Conservation (phyloP, 2,888 invertebrate genomes). For the Lissocephala sabroskyi region DNA sequence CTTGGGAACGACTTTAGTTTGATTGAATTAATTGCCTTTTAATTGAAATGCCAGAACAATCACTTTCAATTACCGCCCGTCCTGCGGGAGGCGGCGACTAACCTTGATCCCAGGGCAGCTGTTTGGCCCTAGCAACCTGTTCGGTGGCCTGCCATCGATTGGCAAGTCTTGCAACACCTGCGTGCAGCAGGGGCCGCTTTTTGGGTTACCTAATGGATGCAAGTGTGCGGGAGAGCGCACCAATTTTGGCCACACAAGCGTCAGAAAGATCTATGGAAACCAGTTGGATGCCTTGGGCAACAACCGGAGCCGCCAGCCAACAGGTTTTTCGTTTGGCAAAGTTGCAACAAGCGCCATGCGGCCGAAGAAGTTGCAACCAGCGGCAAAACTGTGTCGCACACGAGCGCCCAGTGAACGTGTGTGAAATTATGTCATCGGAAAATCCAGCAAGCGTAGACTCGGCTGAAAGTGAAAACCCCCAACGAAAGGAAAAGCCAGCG, state of each 20-base stretch:
- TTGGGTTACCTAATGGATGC: constrained; percentile 40
- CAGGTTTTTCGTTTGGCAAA: constrained; percentile 50
- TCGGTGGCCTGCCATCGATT: too few relatives aligned
- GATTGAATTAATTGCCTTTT: too few relatives aligned
- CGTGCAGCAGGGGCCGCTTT: not conserved
- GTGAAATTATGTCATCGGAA: constrained; percentile 63
- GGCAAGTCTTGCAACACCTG: not conserved
- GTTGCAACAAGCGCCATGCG: constrained; percentile 29
- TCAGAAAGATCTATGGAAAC: constrained; percentile 27
- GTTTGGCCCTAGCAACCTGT: too few relatives aligned
- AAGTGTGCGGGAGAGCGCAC: constrained; percentile 25
- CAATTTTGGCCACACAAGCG: constrained; percentile 10
- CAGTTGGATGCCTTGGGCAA: constrained; percentile 26
- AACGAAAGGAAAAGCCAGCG: constrained; percentile 6
- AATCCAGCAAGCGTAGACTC: constrained; percentile 28
- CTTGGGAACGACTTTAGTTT: too few relatives aligned
- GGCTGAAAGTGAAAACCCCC: constrained; percentile 35
- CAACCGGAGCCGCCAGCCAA: not conserved
- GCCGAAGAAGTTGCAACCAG: constrained; percentile 38
- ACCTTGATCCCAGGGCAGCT: too few relatives aligned
- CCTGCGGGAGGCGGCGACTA: too few relatives aligned
- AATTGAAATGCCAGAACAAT: too few relatives aligned
- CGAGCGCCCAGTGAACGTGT: constrained; percentile 22
- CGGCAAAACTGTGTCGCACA: constrained; percentile 55
- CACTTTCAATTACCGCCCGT: too few relatives aligned